Evolutionary conservation across 2,888 invertebrate species (phyloP).

Genomic region (Sinohyriopsis cumingii): DNA sequence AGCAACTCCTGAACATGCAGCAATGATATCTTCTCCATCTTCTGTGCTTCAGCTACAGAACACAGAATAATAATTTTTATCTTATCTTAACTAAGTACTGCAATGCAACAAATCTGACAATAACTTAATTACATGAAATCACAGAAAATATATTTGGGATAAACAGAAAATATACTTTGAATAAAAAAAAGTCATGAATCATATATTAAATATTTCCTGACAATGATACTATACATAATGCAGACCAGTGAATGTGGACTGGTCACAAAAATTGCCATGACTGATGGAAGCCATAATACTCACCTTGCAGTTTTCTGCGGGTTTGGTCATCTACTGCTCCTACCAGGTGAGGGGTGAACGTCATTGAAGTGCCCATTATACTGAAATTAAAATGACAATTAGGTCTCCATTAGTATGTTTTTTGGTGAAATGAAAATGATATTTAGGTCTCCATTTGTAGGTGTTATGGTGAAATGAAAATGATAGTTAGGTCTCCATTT

Average conservation of each 20-base stretch:
- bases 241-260: too few species aligned
- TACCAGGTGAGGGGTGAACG: conserved; percentile 46
- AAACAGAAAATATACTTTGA: too few species aligned
- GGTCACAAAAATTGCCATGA: too few species aligned
- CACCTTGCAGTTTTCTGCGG: conserved; percentile 64
- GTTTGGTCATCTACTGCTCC: conserved; percentile 63
- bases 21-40: conserved; percentile 71
- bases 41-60: conserved; percentile 69
- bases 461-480: background rate
- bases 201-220: too few species aligned
- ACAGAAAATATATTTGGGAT: background rate
- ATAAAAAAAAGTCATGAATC: background rate
- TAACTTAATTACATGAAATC: background rate
- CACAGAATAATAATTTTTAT: background rate
- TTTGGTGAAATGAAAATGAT: background rate
- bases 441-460: background rate
- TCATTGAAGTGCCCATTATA: conserved; percentile 25
- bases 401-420: background rate
- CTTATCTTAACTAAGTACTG: too few species aligned
- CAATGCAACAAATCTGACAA: too few species aligned
- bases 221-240: too few species aligned
- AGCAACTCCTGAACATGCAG: conserved; percentile 69
- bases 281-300: background rate
- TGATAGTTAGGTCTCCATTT: background rate
- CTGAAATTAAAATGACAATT: conserved; percentile 4